These are phyloP conservation scores for Heliconius nattereri DNA, from an alignment of 1,140 invertebrate genomes.

Conservation along the genomic window DNA sequence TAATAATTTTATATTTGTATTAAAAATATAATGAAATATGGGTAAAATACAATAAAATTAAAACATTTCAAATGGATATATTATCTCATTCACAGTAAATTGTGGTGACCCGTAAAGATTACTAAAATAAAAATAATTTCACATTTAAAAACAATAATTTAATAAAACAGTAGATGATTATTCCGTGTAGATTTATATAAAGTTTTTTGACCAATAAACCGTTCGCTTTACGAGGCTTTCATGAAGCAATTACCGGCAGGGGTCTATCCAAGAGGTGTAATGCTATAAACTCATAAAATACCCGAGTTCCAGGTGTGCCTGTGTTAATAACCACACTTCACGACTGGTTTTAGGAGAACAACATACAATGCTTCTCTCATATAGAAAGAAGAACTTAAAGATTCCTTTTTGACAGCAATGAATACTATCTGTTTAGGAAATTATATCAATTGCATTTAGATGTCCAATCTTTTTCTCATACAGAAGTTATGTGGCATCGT, in stretches of 20 bases:
- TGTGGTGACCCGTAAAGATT: too few species aligned
- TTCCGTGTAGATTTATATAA: constrained; percentile 41
- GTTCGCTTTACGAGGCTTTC: constrained; percentile 62
- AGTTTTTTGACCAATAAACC: constrained; percentile 53
- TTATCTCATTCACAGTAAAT: too few species aligned
- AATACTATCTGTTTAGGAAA: background rate
- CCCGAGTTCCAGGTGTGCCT: constrained; percentile 63
- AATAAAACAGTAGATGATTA: constrained; percentile 41
- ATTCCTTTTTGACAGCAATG: background rate
- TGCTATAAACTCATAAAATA: constrained; percentile 74
- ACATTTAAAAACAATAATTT: background rate
- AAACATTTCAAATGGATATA: too few species aligned
- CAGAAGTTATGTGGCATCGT: constrained; percentile 77
- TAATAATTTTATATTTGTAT: too few species aligned
- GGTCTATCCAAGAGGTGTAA: constrained; percentile 68
- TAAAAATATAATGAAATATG: too few species aligned
- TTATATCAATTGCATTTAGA: background rate
- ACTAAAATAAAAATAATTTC: background rate
- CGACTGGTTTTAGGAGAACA: background rate
- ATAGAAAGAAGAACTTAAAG: background rate
- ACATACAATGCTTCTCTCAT: constrained; percentile 19
- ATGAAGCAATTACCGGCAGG: constrained; percentile 72
- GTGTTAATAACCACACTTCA: constrained; percentile 22
- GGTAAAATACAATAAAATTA: too few species aligned
- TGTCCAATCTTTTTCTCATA: constrained; percentile 42